Percentiles rank a stretch among this genome's conserved stretches.
Evolutionary conservation across 2,797 vertebrate genomes (phyloP).

Genomic region (Trachurus trachurus): DNA sequence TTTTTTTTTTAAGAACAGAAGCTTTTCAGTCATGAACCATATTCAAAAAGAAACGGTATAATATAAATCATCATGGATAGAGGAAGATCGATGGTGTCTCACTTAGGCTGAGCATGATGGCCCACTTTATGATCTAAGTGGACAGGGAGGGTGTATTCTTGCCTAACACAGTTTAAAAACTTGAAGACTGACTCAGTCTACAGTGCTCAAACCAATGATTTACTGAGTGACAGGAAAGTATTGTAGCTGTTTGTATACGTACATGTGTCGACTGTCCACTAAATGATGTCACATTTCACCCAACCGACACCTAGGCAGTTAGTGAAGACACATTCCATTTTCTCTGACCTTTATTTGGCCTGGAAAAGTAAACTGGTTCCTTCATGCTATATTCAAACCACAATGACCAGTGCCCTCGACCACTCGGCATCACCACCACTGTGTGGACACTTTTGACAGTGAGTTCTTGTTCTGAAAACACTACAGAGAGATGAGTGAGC

Average conservation of each 20-base stretch:
- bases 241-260: neutral
- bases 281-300: slow-evolving; percentile 15
- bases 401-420: neutral
- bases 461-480: neutral
- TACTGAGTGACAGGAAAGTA: slow-evolving; percentile 11
- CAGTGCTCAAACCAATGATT: slow-evolving; percentile 15
- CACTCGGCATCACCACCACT: neutral
- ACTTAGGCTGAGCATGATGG: slow-evolving; percentile 15
- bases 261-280: too few relatives aligned
- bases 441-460: too few relatives aligned
- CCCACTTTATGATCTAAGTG: slow-evolving; percentile 31
- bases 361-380: neutral
- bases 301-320: neutral
- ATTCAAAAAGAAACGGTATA: slow-evolving; percentile 7
- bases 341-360: neutral
- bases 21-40: neutral
- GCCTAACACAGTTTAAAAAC: slow-evolving; percentile 16
- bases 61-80: neutral
- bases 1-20: neutral
- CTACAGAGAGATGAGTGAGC: neutral
- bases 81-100: neutral
- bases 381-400: neutral
- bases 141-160: slow-evolving; percentile 11
- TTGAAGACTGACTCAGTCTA: neutral
- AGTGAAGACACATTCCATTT: slow-evolving; percentile 9